phyloP scores from a whole-genome alignment of 2,797 vertebrate species.

The Melopsittacus undulatus region DNA sequence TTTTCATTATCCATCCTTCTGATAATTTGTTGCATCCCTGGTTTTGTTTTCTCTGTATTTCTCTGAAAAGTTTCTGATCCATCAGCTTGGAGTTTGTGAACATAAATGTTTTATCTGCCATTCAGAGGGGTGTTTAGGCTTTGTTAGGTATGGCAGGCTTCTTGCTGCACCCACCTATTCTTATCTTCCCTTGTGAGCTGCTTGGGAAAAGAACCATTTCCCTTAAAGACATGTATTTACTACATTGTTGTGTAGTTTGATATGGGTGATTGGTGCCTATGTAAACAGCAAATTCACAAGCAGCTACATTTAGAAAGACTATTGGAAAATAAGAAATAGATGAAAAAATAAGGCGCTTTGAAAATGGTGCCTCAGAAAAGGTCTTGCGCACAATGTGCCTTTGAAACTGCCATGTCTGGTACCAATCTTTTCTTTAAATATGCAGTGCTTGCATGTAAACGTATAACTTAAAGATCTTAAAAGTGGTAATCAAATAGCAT shows the following conservation, averaged over 20 bases:
- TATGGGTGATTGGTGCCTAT: too few species aligned
- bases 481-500: background rate
- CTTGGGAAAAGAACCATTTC: background rate
- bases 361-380: background rate
- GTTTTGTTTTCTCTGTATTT: background rate
- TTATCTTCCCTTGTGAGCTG: background rate
- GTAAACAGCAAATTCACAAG: background rate
- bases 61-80: background rate
- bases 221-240: background rate
- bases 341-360: background rate
- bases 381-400: accelerated
- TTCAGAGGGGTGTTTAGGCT: background rate
- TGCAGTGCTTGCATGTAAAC: background rate
- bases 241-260: accelerated
- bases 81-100: background rate
- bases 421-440: background rate
- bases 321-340: background rate
- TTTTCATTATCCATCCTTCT: background rate
- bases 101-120: background rate
- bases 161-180: background rate
- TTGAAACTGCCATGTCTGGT: background rate
- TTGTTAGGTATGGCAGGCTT: background rate
- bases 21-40: background rate
- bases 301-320: background rate
- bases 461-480: background rate